Percentiles rank a stretch among this genome's conserved stretches.
Evolutionary conservation across 2,888 invertebrate genomes (phyloP).

Genomic region (Rhagonycha lutea): DNA sequence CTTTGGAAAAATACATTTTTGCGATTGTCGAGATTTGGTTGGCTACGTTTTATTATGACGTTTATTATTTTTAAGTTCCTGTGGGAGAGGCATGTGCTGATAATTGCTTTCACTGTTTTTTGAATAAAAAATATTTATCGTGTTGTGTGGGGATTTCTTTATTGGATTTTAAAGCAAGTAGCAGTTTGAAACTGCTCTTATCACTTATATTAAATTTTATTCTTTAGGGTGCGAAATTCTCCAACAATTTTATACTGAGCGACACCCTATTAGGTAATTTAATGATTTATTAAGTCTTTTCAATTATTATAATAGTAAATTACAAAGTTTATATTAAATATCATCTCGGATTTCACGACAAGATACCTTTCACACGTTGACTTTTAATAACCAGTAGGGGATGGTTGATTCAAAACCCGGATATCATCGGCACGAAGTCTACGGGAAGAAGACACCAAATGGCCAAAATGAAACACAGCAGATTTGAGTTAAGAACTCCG

Average conservation of each 20-base stretch:
- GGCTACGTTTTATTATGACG: not conserved
- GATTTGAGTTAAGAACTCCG: slow-evolving; percentile 28
- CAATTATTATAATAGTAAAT: not conserved
- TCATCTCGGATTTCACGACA: not conserved
- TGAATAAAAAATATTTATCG: not conserved
- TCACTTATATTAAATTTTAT: not conserved
- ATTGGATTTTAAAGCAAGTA: not conserved
- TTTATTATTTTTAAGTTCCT: not conserved
- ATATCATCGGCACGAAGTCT: slow-evolving; percentile 1
- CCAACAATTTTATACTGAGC: not conserved
- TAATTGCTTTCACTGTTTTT: not conserved
- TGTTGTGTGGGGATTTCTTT: not conserved
- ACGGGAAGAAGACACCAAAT: slow-evolving; percentile 7
- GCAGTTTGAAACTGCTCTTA: not conserved
- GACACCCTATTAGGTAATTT: not conserved
- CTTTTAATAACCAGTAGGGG: slow-evolving; percentile 16
- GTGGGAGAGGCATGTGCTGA: not conserved
- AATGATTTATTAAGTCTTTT: not conserved
- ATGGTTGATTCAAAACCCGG: not conserved
- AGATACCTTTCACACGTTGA: slow-evolving; percentile 12
- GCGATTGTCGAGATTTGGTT: not conserved
- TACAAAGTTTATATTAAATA: not conserved
- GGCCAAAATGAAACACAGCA: slow-evolving; percentile 25
- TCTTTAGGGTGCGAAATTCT: not conserved
- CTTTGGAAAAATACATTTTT: not conserved